Conservation (phyloP, 92 coral and sea anemone genomes). For the Heteractis magnifica region DNA sequence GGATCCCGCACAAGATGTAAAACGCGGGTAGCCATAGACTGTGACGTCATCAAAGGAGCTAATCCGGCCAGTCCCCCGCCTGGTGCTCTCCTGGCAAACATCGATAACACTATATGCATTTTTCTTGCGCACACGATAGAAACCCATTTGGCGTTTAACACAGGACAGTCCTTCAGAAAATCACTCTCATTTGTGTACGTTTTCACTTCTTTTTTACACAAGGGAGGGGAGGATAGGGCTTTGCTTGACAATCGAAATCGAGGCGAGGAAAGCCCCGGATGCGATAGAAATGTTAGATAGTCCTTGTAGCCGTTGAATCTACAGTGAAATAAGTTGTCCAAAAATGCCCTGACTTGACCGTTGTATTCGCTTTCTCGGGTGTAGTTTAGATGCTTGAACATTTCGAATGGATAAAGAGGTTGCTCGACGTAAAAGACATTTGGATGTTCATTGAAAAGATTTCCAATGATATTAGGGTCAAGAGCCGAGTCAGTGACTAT, state of each 20-base stretch:
- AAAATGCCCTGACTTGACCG: conserved; percentile 43
- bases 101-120: conserved; percentile 40
- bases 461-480: conserved; percentile 34
- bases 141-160: conserved; percentile 33
- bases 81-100: conserved; percentile 42
- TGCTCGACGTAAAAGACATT: conserved; percentile 64
- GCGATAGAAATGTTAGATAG: conserved; percentile 60
- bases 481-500: conserved; percentile 17
- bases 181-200: conserved; percentile 6
- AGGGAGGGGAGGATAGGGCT: conserved; percentile 65
- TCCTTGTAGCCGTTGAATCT: conserved; percentile 56
- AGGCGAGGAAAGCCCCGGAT: conserved; percentile 59
- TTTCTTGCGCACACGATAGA: conserved; percentile 49
- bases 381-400: conserved; percentile 50
- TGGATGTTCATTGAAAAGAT: conserved; percentile 67
- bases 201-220: conserved; percentile 31
- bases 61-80: conserved; percentile 23
- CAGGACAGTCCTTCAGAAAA: conserved; percentile 32
- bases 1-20: conserved; percentile 68
- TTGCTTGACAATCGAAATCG: conserved; percentile 64
- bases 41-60: conserved; percentile 18
- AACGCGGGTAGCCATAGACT: conserved; percentile 41
- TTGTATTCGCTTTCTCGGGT: conserved; percentile 32
- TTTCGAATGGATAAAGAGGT: conserved; percentile 56
- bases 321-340: conserved; percentile 54